Conservation (phyloP, 2,888 invertebrate genomes). For the Dynastes tityus region DNA sequence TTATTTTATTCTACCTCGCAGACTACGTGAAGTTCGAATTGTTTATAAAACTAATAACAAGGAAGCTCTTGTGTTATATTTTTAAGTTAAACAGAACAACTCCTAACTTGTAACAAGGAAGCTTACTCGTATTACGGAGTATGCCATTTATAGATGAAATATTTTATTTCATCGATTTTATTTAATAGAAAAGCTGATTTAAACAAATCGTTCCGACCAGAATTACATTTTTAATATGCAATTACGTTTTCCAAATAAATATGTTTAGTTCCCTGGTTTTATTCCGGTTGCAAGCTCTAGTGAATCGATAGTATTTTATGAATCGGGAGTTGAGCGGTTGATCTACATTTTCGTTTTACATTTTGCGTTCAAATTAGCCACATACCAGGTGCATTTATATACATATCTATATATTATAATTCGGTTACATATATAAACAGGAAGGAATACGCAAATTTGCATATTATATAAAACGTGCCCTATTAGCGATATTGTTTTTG, state of each 20-base stretch:
- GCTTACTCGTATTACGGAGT: too few relatives aligned
- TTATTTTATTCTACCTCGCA: neutral
- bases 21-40: too few relatives aligned
- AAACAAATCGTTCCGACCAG: too few relatives aligned
- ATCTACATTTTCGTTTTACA: conserved; percentile 2
- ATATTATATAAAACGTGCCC: conserved; percentile 31
- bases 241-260: conserved; percentile 1
- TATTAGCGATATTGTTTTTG: conserved; percentile 36
- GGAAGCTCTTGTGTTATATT: too few relatives aligned
- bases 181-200: too few relatives aligned
- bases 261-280: neutral
- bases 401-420: neutral
- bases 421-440: neutral
- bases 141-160: too few relatives aligned
- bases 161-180: too few relatives aligned
- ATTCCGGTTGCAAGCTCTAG: neutral
- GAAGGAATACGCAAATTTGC: conserved; percentile 28
- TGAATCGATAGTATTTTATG: neutral
- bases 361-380: conserved; percentile 11
- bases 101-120: too few relatives aligned
- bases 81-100: too few relatives aligned
- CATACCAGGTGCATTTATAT: neutral
- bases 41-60: too few relatives aligned
- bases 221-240: too few relatives aligned
- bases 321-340: neutral